These are phyloP conservation scores for Tachycineta bicolor DNA, from an alignment of 2,113 vertebrate species.

Conservation along the genomic window DNA sequence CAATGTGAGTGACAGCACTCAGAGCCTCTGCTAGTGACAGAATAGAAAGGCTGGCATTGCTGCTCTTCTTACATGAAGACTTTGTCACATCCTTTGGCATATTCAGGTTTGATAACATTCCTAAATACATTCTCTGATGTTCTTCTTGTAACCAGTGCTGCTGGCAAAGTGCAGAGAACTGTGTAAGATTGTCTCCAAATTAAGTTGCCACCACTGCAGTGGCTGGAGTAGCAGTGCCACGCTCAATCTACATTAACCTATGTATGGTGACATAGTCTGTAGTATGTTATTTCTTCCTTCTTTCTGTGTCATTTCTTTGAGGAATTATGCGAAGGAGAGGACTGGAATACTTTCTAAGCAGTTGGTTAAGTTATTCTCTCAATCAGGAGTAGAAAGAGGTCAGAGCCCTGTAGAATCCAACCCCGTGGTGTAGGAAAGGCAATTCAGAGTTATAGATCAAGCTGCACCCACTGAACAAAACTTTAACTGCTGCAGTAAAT, in stretches of 20 bases:
- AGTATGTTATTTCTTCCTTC: background rate
- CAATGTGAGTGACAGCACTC: background rate
- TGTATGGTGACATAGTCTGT: background rate
- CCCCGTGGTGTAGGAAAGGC: background rate
- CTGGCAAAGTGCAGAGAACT: background rate
- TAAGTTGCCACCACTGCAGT: background rate
- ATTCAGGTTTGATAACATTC: background rate
- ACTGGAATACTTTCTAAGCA: background rate
- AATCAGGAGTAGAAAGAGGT: background rate
- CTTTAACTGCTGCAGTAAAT: background rate
- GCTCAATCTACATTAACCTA: background rate
- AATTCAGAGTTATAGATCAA: background rate
- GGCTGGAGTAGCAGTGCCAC: background rate
- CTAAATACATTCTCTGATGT: background rate
- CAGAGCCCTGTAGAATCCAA: background rate
- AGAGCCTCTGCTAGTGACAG: background rate
- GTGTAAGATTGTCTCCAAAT: background rate
- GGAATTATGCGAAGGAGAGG: background rate
- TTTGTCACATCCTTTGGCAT: background rate
- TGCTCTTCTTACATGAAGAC: background rate
- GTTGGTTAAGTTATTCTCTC: background rate
- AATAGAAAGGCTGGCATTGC: background rate
- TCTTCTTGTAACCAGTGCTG: background rate
- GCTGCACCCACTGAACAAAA: background rate
- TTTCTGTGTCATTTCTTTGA: background rate